Evolutionary conservation across 2,113 vertebrate species (phyloP).

Genomic region (Prietella phreatophila): DNA sequence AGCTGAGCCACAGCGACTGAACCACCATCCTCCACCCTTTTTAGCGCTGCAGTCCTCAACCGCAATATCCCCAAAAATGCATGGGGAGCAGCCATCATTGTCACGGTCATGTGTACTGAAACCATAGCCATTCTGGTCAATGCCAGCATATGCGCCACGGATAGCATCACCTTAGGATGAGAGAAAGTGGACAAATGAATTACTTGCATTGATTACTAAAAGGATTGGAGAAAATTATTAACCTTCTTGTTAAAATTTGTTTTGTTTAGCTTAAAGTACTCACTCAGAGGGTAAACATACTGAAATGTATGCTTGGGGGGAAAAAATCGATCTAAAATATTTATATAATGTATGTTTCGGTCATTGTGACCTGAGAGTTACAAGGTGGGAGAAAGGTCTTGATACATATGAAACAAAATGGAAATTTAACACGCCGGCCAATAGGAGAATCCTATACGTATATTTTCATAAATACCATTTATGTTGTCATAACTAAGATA

Average conservation of each 20-base stretch:
- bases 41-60: background rate
- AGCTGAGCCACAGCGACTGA: constrained; percentile 66
- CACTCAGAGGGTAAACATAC: background rate
- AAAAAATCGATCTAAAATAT: background rate
- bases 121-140: constrained; percentile 62
- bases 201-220: background rate
- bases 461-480: background rate
- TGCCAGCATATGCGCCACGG: constrained; percentile 41
- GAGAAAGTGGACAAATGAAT: background rate
- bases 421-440: background rate
- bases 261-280: background rate
- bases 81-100: constrained; percentile 62
- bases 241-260: background rate
- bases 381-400: background rate
- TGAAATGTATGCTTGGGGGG: background rate
- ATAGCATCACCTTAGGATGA: constrained; percentile 61
- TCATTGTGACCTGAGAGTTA: background rate
- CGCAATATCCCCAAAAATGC: constrained; percentile 56
- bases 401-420: background rate
- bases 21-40: constrained; percentile 63
- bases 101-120: constrained; percentile 67
- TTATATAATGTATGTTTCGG: background rate
- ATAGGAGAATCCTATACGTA: background rate
- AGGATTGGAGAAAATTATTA: background rate
- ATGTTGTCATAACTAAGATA: background rate